These are phyloP conservation scores for Catamblyrhynchus diadema DNA, from an alignment of 2,797 vertebrate genomes.

Conservation along the genomic window DNA sequence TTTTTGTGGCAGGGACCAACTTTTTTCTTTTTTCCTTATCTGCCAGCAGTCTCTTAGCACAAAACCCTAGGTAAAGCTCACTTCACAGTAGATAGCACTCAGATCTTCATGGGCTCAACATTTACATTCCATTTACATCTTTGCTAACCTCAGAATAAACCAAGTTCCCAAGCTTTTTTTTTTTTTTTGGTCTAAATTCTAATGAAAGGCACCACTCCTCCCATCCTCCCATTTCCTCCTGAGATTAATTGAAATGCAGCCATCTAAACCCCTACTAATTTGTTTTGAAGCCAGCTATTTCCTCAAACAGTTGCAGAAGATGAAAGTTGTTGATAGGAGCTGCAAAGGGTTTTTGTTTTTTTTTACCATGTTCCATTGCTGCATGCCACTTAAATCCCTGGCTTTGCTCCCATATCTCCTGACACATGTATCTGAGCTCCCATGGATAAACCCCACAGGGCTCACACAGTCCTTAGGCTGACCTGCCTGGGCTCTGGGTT, in stretches of 20 bases:
- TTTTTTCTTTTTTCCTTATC: background rate
- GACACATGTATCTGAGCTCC: background rate
- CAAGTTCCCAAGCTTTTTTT: background rate
- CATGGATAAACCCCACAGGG: background rate
- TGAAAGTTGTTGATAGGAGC: constrained; percentile 38
- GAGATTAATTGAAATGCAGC: constrained; percentile 44
- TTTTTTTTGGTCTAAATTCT: background rate
- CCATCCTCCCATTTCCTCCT: constrained; percentile 1
- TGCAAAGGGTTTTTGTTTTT: background rate
- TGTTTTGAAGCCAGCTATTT: constrained; percentile 52
- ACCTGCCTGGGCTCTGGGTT: background rate
- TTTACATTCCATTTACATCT: background rate
- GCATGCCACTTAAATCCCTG: constrained; percentile 7
- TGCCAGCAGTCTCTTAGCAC: background rate
- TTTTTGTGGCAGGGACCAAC: background rate
- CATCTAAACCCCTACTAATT: constrained; percentile 29
- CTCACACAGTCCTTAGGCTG: background rate
- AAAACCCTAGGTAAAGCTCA: background rate
- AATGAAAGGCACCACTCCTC: background rate
- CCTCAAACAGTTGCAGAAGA: constrained; percentile 32
- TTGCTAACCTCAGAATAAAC: constrained; percentile 7
- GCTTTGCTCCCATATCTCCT: background rate
- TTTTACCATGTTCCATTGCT: background rate
- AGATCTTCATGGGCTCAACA: background rate
- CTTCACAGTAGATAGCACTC: background rate